Base-by-base conservation (phyloP, 2,797 vertebrate species). In the Gila robusta region DNA sequence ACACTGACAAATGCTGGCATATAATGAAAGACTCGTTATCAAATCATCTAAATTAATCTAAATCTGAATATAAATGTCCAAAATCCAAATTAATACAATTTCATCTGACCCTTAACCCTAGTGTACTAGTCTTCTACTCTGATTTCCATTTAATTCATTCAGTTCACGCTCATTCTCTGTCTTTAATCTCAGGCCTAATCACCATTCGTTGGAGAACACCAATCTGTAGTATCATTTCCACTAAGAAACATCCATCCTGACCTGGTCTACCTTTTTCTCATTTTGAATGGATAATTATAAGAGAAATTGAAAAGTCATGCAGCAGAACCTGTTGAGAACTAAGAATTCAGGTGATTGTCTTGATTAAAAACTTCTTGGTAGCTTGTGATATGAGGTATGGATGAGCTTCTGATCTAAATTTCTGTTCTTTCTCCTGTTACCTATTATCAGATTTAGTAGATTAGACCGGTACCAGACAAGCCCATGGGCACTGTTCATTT, bases 181-280 rank as follows among this genome's bases (percentile, higher is more conserved):
- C 11, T 83, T 74, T 83, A 83, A 74, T 74, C 81, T 83, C 56
- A 76, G 28, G 41, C 82, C 70, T 66, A 76, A 83, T 83, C 56
- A 64, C 56, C 41, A 49, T n/a, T 49, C 5, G 8, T 7, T 49
- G 39, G 41, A 47, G 41, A 74, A 74, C 70, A 64, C 54, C 26
- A 23, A 72, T 82, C 35, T 72, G 52, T 35, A 49, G 72, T 39
- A 77, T 77, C 26, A 77, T 67, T 77, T 76, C 14, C 23, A 66
- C 72, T 77, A 77, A 66, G 14, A 67, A 66, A 83, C 71, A 28
- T 76, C 23, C 26, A 47, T 28, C 8, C 54, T 64, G 39, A 28
- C 28, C 54, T 64, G 28, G 56, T 64, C 14, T 9, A 62, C 19
- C 28, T 54, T 77, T 83, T 76, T 52, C 59, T 83, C 5, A 54